Conservation (phyloP, 1,140 invertebrate species). For the Drosophila erecta region DNA sequence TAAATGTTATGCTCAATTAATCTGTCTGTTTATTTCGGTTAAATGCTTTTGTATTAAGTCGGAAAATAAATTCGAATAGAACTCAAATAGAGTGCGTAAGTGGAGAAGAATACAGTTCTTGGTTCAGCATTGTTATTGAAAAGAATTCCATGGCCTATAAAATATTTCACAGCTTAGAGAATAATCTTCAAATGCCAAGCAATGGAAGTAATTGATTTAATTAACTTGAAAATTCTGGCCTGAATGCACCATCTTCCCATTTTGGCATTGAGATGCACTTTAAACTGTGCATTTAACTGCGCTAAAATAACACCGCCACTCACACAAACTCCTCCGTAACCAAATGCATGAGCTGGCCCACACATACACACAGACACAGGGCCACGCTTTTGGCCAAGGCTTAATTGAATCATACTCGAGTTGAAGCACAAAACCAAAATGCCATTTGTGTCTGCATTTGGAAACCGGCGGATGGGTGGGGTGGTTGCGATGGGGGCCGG, state of each 20-base stretch:
- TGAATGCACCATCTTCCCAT: neutral
- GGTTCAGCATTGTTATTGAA: neutral
- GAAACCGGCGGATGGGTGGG: neutral
- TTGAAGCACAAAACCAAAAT: slow-evolving; percentile 55
- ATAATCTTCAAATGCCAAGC: neutral
- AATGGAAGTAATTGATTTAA: slow-evolving; percentile 12
- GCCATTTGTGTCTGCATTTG: slow-evolving; percentile 45
- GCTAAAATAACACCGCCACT: slow-evolving; percentile 29
- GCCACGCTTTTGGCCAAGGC: slow-evolving; percentile 25
- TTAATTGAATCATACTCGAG: slow-evolving; percentile 72
- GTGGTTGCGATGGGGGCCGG: neutral
- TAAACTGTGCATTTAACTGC: slow-evolving; percentile 37
- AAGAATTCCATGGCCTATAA: neutral
- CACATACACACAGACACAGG: neutral
- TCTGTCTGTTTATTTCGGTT: neutral
- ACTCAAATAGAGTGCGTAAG: no score
- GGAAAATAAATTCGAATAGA: no score
- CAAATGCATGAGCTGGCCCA: slow-evolving; percentile 7
- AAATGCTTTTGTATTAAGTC: no score
- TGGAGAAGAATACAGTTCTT: no score
- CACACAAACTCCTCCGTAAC: slow-evolving; percentile 7
- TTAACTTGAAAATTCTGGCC: slow-evolving; percentile 9
- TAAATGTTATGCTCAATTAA: neutral
- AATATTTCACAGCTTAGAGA: neutral
- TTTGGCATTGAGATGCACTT: neutral